Evolutionary conservation across 2,888 invertebrate species (phyloP).

Genomic region (Oligia fasciuncula): DNA sequence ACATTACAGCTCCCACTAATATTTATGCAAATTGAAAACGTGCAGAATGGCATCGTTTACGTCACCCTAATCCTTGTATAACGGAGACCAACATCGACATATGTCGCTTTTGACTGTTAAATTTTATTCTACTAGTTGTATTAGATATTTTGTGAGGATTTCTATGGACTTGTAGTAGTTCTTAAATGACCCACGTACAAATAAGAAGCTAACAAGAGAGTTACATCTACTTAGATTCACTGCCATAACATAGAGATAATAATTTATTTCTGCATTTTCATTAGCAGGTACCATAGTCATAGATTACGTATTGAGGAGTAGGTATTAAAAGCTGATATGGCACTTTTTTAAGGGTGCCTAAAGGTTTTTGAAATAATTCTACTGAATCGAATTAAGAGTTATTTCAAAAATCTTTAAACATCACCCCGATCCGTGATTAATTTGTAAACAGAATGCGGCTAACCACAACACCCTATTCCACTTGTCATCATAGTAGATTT

Average conservation of each 20-base stretch:
- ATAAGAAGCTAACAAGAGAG: neutral
- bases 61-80: constrained; percentile 82
- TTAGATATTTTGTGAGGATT: constrained; percentile 25
- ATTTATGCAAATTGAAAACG: constrained; percentile 90
- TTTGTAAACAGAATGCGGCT: constrained; percentile 65
- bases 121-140: constrained; percentile 55
- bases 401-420: constrained; percentile 19
- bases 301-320: neutral
- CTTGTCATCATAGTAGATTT: constrained; percentile 86
- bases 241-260: neutral
- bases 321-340: neutral
- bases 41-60: constrained; percentile 87
- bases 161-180: constrained; percentile 5
- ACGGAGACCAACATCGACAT: constrained; percentile 78
- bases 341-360: neutral
- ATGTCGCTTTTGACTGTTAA: constrained; percentile 75
- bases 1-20: constrained; percentile 87
- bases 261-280: neutral
- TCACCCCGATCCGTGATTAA: constrained; percentile 22
- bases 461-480: constrained; percentile 82
- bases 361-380: neutral
- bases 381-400: neutral
- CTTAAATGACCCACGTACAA: neutral
- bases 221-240: neutral
- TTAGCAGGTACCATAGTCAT: too few species aligned